Percentiles rank a stretch among this genome's conserved stretches.
phyloP scores from a whole-genome alignment of 2,113 vertebrate genomes.

The Hippocampus guttulatus region DNA sequence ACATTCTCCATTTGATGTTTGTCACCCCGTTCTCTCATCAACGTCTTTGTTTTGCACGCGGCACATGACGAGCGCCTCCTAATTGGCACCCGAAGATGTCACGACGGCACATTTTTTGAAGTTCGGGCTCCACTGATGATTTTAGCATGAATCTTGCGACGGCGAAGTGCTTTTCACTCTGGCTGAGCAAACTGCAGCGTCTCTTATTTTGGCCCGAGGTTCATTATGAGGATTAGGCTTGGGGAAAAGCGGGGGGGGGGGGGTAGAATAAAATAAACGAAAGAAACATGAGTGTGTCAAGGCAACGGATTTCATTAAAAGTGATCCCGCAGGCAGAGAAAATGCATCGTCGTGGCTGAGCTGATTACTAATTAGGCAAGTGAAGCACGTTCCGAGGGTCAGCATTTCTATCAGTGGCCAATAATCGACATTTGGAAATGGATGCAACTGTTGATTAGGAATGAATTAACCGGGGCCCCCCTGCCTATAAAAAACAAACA shows the following conservation, averaged over 20 bases:
- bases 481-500: no score
- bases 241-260: background rate
- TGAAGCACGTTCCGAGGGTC: background rate
- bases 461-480: no score
- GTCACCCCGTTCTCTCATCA: background rate
- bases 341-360: background rate
- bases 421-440: background rate
- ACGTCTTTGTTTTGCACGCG: background rate
- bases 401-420: background rate
- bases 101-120: background rate
- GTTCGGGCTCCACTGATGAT: background rate
- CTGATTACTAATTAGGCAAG: conserved; percentile 2
- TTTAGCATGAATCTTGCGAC: background rate
- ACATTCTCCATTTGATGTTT: background rate
- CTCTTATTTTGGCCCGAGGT: background rate
- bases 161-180: background rate
- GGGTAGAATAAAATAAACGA: background rate
- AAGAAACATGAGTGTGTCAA: background rate
- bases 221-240: background rate
- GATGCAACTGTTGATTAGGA: no score
- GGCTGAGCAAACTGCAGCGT: background rate
- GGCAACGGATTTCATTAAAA: background rate
- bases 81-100: conserved; percentile 9
- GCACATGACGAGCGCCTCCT: background rate
- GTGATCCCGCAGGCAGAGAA: background rate